Evolutionary conservation across 2,797 vertebrate species (phyloP), one percentile per base, ranked within the genome.

Genomic region (Neomorphus geoffroyi): DNA sequence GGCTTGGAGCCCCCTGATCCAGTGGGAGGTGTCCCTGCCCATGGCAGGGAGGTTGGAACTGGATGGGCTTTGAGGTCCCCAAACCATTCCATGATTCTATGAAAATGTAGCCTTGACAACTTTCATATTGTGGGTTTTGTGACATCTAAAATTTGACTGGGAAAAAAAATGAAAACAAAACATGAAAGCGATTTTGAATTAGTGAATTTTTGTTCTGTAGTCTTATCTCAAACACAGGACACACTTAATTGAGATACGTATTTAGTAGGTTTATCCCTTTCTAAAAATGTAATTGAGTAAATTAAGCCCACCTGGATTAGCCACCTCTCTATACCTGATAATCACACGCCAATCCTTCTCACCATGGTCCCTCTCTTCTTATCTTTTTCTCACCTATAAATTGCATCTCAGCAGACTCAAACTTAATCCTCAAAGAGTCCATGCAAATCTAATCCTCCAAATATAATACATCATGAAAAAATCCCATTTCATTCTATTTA

Each of bases 401-500:
- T 17, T 41, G 13, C 66, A 84, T 13, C 83, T 86, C 86, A 46
- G 71, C 33, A 46, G 16, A 92, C 11, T 56, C 73, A 82, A 82
- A 88, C 27, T 56, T 67, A 80, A 90, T 91, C 82, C 73, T 73
- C 39, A 62, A 50, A 90, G 56, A 88, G 35, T 26, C 65, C 39
- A 7, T 14, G 60, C 53, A 94, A 93, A 81, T 57, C 58, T 81
- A 75, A 95, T 91, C 80, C 70, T 83, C 41, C 67, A 84, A 81
- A 72, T 33, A 58, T 5, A 84, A 75, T 33, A 58, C 4, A 89
- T 23, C 3, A 66, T 33, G 12, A 33, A 81, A 94, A 83, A 72
- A 41, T 26, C 60, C 32, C 4, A 0, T 48, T 81, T 80, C 66
- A 23, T 86, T 89, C 58, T 79, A 56, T 81, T 96, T 75, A 70